Conservation (phyloP, 2,888 invertebrate species). For the Nezara viridula region DNA sequence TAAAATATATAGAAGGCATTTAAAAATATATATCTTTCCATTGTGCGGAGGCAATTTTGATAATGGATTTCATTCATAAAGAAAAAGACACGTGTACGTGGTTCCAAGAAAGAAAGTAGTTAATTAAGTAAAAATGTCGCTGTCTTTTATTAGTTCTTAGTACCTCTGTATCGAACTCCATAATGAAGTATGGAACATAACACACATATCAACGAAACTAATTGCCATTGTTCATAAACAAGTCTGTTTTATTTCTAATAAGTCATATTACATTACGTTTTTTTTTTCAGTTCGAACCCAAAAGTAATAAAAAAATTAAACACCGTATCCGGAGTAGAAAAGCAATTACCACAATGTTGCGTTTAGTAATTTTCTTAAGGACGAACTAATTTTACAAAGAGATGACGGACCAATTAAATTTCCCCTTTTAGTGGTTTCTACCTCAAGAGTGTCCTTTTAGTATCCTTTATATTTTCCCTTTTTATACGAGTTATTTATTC, state of each 20-base stretch:
- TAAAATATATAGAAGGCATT: too few relatives aligned
- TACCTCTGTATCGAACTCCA: background rate
- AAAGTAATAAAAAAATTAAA: background rate
- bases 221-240: background rate
- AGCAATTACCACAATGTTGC: background rate
- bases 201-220: background rate
- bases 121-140: background rate
- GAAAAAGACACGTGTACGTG: background rate
- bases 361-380: slow-evolving; percentile 7
- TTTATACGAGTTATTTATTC: slow-evolving; percentile 35
- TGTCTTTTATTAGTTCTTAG: background rate
- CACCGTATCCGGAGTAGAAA: background rate
- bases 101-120: background rate
- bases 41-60: background rate
- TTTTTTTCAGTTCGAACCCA: background rate
- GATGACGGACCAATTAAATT: slow-evolving; percentile 37
- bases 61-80: background rate
- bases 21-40: too few relatives aligned
- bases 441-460: slow-evolving; percentile 31
- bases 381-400: slow-evolving; percentile 26
- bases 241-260: background rate
- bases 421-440: slow-evolving; percentile 1
- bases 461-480: slow-evolving; percentile 6
- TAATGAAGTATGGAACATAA: background rate
- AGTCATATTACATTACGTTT: background rate